Base-by-base conservation (phyloP, 1,140 invertebrate genomes). In the Diachasmimorpha longicaudata region DNA sequence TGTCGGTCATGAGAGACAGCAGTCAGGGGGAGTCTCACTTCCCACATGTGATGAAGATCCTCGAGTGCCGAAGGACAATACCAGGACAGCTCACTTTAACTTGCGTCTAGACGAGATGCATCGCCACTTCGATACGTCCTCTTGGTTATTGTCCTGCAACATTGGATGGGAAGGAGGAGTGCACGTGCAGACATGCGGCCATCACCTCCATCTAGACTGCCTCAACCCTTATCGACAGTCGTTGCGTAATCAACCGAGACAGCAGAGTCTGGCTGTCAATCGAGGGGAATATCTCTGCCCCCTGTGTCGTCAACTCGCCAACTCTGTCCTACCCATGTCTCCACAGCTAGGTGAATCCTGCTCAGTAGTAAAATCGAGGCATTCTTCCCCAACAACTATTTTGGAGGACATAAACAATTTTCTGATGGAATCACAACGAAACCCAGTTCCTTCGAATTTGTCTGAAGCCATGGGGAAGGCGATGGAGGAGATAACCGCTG, bases 131-230 rank as follows among this genome's bases (percentile, higher is more conserved):
- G 92, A 95, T 86, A 91, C 91, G 82, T 88, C 92, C 77, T 96
- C 95, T 0, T 97, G 95, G 94, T 91, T 96, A 83, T 85, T 96
- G 58, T 94, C 95, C 1, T 91, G 97, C 23, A 97, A 96, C 86
- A 93, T 95, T 79, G 96, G 96, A 3, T 98, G 96, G 94, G 95
- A 97, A 86, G 96, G 96, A 74, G 97, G 97, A 37, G 95, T 98
- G 19, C 94, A 96, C 85, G 95, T 97, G n/a, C 96, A 97, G 89
- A 97, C 97, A 0, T 99, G 97, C 90, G 97, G 97, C 11, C 97
- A 99, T 89, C 96, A 98, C 87, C 90, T 99, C 39, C 97, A 99
- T 89, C 90, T 98, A 72, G 95, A 96, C 83, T 99, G 97, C 88
- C 92, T 97, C 78, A 94, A 94, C 84, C 94, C 95, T 0, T 99